Percentiles rank a stretch among this genome's conserved stretches.
Evolutionary conservation across 1,140 invertebrate genomes (phyloP).

Genomic region (Megalonaias nervosa): DNA sequence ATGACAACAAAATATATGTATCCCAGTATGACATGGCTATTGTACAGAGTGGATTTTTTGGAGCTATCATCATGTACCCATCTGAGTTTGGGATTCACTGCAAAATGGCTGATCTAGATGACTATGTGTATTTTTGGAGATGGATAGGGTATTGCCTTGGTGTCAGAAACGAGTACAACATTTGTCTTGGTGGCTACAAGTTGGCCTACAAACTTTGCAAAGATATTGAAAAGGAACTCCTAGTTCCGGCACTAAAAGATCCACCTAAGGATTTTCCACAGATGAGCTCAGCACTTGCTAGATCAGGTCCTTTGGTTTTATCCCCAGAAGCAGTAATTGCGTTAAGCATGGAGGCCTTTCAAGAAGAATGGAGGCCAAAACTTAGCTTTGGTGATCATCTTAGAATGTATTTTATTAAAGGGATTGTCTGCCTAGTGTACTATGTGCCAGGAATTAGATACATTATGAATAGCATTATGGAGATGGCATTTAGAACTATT

Average conservation of each 20-base stretch:
- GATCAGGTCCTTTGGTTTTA: too few species aligned
- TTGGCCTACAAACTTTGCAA: conserved; percentile 68
- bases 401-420: too few species aligned
- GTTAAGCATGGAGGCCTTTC: too few species aligned
- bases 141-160: conserved; percentile 86
- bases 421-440: too few species aligned
- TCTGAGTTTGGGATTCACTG: conserved; percentile 77
- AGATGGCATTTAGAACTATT: too few species aligned
- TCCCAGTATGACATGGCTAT: conserved; percentile 87
- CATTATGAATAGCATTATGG: too few species aligned
- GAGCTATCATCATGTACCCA: conserved; percentile 80
- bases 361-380: too few species aligned
- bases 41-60: conserved; percentile 82
- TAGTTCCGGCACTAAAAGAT: conserved; percentile 38
- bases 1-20: conserved; percentile 55
- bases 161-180: conserved; percentile 83
- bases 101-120: conserved; percentile 76
- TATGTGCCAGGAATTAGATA: too few species aligned
- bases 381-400: too few species aligned
- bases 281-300: conserved; percentile 23
- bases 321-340: too few species aligned
- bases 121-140: conserved; percentile 88
- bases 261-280: conserved; percentile 42
- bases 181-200: conserved; percentile 73
- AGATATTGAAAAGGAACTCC: conserved; percentile 42